These are phyloP conservation scores for Cyphomyrus plagiostoma DNA, from an alignment of 2,113 vertebrate genomes.

Conservation along the genomic window DNA sequence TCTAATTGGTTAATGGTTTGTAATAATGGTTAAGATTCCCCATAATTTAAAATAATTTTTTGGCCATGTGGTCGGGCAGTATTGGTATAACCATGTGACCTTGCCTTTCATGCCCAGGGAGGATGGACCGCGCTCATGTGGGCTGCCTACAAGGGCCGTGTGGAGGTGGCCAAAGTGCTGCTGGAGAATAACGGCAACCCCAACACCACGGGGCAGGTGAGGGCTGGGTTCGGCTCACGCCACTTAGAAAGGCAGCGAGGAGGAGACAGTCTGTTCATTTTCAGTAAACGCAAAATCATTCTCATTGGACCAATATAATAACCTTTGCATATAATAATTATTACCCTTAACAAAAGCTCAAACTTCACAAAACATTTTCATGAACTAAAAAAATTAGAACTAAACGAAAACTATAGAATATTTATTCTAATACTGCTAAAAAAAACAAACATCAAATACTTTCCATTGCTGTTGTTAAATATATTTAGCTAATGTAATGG, in stretches of 20 bases:
- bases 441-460: no score
- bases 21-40: background rate
- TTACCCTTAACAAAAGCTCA: background rate
- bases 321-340: background rate
- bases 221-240: background rate
- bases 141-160: constrained; percentile 85
- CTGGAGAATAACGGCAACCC: constrained; percentile 85
- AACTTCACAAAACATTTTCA: background rate
- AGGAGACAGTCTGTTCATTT: background rate
- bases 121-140: constrained; percentile 97
- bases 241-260: background rate
- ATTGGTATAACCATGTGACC: background rate
- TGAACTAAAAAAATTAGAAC: background rate
- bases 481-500: background rate
- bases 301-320: background rate
- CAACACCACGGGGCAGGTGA: constrained; percentile 91
- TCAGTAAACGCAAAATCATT: background rate
- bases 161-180: constrained; percentile 73
- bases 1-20: background rate
- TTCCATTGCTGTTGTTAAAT: no score
- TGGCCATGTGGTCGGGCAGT: background rate
- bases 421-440: background rate
- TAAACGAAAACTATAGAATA: background rate
- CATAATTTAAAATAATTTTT: background rate
- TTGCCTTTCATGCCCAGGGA: constrained; percentile 59